Evolutionary conservation across 2,113 vertebrate genomes (phyloP).

Genomic region (Syrmaticus mikado): DNA sequence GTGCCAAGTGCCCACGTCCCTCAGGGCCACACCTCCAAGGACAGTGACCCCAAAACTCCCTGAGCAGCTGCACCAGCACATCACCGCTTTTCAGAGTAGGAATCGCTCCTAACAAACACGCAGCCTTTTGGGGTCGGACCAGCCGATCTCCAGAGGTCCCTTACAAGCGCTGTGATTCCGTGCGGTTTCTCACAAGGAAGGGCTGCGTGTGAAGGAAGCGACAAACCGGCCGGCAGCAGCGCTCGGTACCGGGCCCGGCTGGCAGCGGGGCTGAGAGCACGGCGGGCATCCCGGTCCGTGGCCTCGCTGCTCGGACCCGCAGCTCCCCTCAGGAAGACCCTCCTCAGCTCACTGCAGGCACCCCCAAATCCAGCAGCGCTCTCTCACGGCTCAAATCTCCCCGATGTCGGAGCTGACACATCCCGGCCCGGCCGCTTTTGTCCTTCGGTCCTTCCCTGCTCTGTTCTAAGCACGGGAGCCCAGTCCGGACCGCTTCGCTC

Average conservation of each 20-base stretch:
- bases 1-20: too few relatives aligned
- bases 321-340: too few relatives aligned
- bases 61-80: too few relatives aligned
- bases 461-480: background rate
- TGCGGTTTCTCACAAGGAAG: background rate
- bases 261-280: too few relatives aligned
- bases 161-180: background rate
- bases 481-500: rapidly evolving
- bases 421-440: background rate
- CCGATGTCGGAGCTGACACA: background rate
- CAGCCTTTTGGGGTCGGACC: background rate
- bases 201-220: too few relatives aligned
- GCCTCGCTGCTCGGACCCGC: too few relatives aligned
- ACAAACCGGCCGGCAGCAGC: too few relatives aligned
- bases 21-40: background rate
- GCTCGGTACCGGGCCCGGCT: too few relatives aligned
- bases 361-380: too few relatives aligned
- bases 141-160: background rate
- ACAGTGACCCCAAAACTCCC: background rate
- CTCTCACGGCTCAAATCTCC: background rate
- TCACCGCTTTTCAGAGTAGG: background rate
- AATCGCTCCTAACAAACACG: background rate
- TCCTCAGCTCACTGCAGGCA: background rate
- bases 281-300: too few relatives aligned
- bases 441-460: background rate